Percentiles rank a stretch among this genome's conserved stretches.
phyloP scores from a whole-genome alignment of 2,888 invertebrate genomes.

The Chydorus sphaericus region DNA sequence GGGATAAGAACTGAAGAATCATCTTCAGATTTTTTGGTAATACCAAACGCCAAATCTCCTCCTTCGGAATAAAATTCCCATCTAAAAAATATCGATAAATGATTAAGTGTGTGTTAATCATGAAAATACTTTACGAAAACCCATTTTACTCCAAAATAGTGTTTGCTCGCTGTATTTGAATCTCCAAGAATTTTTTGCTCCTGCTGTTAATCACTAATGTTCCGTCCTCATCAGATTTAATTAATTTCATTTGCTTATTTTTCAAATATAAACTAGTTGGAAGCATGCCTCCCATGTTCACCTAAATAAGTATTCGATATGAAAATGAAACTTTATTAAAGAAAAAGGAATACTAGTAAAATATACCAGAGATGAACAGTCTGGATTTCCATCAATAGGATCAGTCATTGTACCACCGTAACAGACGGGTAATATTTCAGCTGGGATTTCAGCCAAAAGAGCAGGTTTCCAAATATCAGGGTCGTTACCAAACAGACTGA shows the following conservation, averaged over 20 bases:
- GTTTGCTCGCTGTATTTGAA: conserved; percentile 48
- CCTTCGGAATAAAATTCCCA: conserved; percentile 79
- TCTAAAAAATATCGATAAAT: conserved; percentile 32
- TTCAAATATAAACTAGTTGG: conserved; percentile 1
- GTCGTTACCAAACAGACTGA: conserved; percentile 24
- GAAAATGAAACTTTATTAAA: not conserved
- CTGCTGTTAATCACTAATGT: not conserved
- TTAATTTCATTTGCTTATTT: too few species aligned
- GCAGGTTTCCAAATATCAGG: conserved; percentile 30
- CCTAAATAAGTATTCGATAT: not conserved
- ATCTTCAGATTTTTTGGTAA: conserved; percentile 42
- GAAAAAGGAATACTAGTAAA: not conserved
- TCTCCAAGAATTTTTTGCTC: not conserved
- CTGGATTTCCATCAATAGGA: conserved; percentile 59
- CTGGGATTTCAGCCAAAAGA: conserved; percentile 45
- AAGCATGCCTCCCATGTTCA: conserved; percentile 9
- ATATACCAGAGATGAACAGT: conserved; percentile 52
- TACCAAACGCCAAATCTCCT: conserved; percentile 79
- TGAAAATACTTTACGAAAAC: too few species aligned
- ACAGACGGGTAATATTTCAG: conserved; percentile 52
- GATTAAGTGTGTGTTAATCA: not conserved
- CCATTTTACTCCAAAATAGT: conserved; percentile 59
- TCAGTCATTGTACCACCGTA: conserved; percentile 62
- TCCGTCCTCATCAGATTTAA: not conserved
- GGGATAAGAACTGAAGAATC: conserved; percentile 46